A percentile compares a stretch with the other conserved stretches of the same genome.
These are phyloP conservation scores for Dryobates pubescens DNA, from an alignment of 2,797 vertebrate genomes.

Conservation along the genomic window DNA sequence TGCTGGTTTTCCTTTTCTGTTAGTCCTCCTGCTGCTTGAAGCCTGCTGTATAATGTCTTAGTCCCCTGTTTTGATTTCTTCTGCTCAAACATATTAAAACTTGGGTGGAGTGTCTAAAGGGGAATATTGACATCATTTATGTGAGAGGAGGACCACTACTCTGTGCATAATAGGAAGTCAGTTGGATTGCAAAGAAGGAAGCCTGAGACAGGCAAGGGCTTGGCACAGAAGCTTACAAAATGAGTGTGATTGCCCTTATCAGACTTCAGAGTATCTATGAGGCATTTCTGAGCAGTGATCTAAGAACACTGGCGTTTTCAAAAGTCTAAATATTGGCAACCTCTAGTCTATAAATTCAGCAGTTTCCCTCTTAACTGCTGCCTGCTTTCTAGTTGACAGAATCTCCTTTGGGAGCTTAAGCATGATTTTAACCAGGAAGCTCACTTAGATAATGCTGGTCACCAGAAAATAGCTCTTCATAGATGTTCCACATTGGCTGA, in stretches of 20 bases:
- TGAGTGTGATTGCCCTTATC: background rate
- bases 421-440: background rate
- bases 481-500: background rate
- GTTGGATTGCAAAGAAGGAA: background rate
- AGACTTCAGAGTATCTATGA: background rate
- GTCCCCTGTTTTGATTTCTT: background rate
- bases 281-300: background rate
- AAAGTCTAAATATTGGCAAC: background rate
- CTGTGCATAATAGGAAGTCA: rapidly evolving
- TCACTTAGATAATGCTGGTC: background rate
- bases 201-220: background rate
- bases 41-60: rapidly evolving
- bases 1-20: background rate
- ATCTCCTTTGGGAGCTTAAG: background rate
- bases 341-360: background rate
- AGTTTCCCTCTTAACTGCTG: background rate
- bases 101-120: background rate
- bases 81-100: background rate
- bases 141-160: rapidly evolving
- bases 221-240: background rate
- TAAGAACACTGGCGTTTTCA: background rate
- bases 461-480: background rate
- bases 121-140: background rate
- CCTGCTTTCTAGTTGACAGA: background rate
- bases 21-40: background rate